These are phyloP conservation scores for Norana najaformis DNA, from an alignment of 2,888 invertebrate genomes.

Conservation along the genomic window DNA sequence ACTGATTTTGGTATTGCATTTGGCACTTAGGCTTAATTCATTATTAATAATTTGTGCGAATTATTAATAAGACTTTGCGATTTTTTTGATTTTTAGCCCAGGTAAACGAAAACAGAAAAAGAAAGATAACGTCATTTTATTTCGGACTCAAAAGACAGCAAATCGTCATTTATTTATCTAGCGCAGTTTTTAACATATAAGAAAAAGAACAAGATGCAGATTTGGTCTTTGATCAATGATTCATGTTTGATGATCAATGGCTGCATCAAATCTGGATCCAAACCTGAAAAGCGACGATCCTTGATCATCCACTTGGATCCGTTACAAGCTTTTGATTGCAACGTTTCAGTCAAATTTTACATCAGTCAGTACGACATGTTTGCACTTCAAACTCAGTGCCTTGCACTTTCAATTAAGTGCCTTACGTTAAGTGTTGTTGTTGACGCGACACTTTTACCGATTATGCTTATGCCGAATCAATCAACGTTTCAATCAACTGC, in stretches of 20 bases:
- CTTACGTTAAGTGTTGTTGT: neutral
- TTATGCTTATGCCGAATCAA: neutral
- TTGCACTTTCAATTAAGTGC: constrained; percentile 10
- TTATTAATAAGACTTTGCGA: neutral
- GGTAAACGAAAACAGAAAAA: neutral
- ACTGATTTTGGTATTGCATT: too few species aligned
- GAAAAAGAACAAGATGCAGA: neutral
- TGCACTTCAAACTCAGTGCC: neutral
- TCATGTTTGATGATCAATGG: neutral
- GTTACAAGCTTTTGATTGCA: neutral
- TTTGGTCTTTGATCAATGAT: neutral
- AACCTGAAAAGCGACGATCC: neutral
- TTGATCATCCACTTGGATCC: neutral
- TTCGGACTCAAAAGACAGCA: constrained; percentile 13
- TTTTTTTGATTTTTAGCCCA: neutral
- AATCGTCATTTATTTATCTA: constrained; percentile 8
- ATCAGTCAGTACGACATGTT: neutral
- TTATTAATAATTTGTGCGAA: neutral
- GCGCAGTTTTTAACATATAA: neutral
- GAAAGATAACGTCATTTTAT: neutral
- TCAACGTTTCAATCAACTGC: neutral
- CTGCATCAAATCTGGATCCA: constrained; percentile 4
- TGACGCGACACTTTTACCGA: too few species aligned
- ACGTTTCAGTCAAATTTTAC: neutral
- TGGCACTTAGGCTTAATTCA: neutral